These are phyloP conservation scores for Elysia crispata DNA, from an alignment of 2,888 invertebrate species.

Conservation along the genomic window DNA sequence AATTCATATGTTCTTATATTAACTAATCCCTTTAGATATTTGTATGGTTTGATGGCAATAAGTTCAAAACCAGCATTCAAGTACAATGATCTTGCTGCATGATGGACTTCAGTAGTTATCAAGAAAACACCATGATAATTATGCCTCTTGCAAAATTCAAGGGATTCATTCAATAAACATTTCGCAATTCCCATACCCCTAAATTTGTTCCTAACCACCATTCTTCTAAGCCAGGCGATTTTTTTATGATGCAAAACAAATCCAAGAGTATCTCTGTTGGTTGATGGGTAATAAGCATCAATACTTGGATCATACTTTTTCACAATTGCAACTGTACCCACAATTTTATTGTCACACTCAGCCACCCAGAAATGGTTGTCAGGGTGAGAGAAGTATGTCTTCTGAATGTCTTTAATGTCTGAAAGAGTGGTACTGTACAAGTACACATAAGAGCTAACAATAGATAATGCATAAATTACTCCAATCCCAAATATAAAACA, in stretches of 20 bases:
- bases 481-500: constrained; percentile 10
- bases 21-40: constrained; percentile 52
- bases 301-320: constrained; percentile 26
- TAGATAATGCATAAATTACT: constrained; percentile 44
- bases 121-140: constrained; percentile 53
- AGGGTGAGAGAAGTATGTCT: constrained; percentile 49
- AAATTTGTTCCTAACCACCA: constrained; percentile 54
- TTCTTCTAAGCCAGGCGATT: constrained; percentile 57
- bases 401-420: constrained; percentile 53
- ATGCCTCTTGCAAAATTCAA: constrained; percentile 51
- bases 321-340: constrained; percentile 57
- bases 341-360: constrained; percentile 51
- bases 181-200: constrained; percentile 56
- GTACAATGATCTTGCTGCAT: constrained; percentile 56
- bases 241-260: constrained; percentile 14
- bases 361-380: constrained; percentile 58
- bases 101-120: constrained; percentile 58
- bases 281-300: not conserved
- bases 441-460: constrained; percentile 51
- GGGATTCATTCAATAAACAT: constrained; percentile 49
- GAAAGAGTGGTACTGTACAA: constrained; percentile 54
- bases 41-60: constrained; percentile 50
- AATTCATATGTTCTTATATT: constrained; percentile 57
- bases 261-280: not conserved
- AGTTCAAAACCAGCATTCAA: constrained; percentile 51